Evolutionary conservation across 2,113 vertebrate genomes (phyloP).

Genomic region (Hemibagrus wyckioides): DNA sequence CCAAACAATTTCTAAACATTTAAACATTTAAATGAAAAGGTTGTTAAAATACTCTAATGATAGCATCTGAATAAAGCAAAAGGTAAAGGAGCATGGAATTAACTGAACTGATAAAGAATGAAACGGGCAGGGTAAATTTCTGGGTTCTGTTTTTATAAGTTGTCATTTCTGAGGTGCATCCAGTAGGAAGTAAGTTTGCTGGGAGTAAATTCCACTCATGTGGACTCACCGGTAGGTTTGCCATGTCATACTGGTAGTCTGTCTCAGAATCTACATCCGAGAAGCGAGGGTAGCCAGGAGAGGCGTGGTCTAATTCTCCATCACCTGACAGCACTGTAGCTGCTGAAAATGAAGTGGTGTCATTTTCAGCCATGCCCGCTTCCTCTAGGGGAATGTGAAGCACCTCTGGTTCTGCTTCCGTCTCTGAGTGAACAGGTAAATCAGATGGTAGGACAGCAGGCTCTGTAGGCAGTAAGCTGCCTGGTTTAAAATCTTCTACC

Average conservation of each 20-base stretch:
- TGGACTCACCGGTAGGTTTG: conserved; percentile 84
- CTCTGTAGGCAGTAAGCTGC: conserved; percentile 57
- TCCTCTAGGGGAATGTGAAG: conserved; percentile 68
- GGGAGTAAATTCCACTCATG: conserved; percentile 27
- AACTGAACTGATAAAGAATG: conserved; percentile 31
- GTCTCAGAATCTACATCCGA: conserved; percentile 80
- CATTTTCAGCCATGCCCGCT: conserved; percentile 74
- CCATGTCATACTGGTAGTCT: conserved; percentile 87
- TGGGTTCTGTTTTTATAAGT: neutral
- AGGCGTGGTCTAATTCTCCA: conserved; percentile 81
- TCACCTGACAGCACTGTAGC: conserved; percentile 90
- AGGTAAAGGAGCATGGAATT: neutral
- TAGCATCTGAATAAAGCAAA: conserved; percentile 7
- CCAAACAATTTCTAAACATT: neutral
- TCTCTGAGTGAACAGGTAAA: conserved; percentile 52
- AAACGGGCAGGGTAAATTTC: conserved; percentile 7
- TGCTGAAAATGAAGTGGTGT: conserved; percentile 82
- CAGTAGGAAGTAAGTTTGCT: conserved; percentile 4
- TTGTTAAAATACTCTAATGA: conserved; percentile 32
- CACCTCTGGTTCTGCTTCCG: conserved; percentile 66
- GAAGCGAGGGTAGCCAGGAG: conserved; percentile 79
- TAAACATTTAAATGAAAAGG: neutral
- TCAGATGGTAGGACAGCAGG: conserved; percentile 56
- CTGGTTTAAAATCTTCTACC: conserved; percentile 70
- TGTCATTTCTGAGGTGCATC: neutral